Conservation (phyloP, 2,888 invertebrate genomes). For the Coenonympha glycerion region DNA sequence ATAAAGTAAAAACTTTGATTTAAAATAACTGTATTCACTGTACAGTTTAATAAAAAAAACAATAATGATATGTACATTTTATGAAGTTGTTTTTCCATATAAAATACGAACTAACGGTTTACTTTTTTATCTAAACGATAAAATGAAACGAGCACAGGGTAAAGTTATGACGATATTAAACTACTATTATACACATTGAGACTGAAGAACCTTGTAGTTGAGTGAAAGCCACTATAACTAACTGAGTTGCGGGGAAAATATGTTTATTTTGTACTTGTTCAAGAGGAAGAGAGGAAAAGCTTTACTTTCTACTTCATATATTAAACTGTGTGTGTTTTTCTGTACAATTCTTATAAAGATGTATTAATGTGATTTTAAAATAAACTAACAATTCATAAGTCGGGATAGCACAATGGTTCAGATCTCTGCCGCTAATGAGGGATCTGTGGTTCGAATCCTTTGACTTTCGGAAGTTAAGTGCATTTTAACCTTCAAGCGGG, state of each 20-base stretch:
- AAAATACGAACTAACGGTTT: background rate
- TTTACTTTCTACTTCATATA: background rate
- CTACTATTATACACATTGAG: background rate
- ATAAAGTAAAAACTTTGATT: background rate
- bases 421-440: too few relatives aligned
- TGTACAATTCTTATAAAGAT: too few relatives aligned
- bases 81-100: background rate
- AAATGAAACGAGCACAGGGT: background rate
- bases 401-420: too few relatives aligned
- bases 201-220: background rate
- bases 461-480: too few relatives aligned
- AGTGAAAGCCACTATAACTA: background rate
- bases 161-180: conserved; percentile 4
- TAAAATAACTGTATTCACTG: too few relatives aligned
- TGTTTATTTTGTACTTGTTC: background rate
- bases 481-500: too few relatives aligned
- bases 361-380: too few relatives aligned
- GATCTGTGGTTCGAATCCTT: too few relatives aligned
- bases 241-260: background rate
- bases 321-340: too few relatives aligned
- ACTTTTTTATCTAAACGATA: conserved; percentile 1
- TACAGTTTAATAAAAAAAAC: too few relatives aligned
- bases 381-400: too few relatives aligned
- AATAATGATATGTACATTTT: background rate
- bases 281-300: background rate